These are phyloP conservation scores for Orchesella flavescens DNA, from an alignment of 2,888 invertebrate species.

Conservation along the genomic window DNA sequence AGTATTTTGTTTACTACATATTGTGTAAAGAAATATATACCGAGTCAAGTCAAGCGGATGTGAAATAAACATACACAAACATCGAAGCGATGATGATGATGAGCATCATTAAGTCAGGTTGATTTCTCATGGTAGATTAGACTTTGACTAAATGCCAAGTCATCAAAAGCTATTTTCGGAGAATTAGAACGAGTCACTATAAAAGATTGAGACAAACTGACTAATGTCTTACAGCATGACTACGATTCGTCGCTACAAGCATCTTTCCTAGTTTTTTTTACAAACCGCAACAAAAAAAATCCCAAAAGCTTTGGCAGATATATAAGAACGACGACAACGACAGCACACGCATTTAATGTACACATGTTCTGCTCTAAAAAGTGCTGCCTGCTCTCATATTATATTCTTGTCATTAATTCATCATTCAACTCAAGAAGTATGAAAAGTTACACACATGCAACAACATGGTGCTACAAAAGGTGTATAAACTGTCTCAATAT, in stretches of 20 bases:
- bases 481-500: not conserved
- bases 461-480: not conserved
- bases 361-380: no score
- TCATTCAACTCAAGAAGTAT: not conserved
- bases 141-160: conserved; percentile 13
- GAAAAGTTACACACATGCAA: not conserved
- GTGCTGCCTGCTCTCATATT: not conserved
- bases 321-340: no score
- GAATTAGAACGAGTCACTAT: conserved; percentile 2
- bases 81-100: conserved; percentile 8
- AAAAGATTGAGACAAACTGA: conserved; percentile 26
- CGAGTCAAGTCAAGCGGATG: no score
- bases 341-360: no score
- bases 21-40: no score
- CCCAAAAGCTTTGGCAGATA: no score
- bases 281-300: no score
- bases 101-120: conserved; percentile 17
- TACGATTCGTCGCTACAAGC: no score
- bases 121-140: conserved; percentile 11
- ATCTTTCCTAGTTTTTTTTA: no score
- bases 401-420: not conserved
- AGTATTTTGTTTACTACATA: no score
- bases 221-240: no score
- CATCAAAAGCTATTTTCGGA: not conserved
- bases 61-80: no score